Base-by-base conservation (phyloP, 2,113 vertebrate genomes). In the Neogobius melanostomus region DNA sequence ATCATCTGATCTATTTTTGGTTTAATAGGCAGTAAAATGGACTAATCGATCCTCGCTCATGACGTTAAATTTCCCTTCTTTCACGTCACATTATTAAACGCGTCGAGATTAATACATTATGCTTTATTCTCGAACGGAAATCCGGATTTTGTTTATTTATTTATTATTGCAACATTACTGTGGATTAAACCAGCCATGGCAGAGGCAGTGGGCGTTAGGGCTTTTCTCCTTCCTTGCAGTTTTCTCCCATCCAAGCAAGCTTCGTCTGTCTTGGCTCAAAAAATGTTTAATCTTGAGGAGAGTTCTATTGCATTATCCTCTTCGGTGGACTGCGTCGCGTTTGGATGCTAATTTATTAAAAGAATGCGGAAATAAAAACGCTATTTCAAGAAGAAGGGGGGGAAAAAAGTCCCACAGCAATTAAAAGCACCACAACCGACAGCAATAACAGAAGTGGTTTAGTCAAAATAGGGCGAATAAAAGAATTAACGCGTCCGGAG, bases 111-210 rank as follows among this genome's bases (percentile, higher is more conserved):
- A 61, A 61, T 51, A 51, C 42, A 61, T 9, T 61, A 45, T n/a
- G 42, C 16, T 61, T 61, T 45, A 16, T 61, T 61, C 59, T 15
- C 59, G 14, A 61, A 61, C 21, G 42, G 42, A 61, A 61, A 61
- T 61, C 59, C 36, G 36, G 56, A 59, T 59, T 59, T 28, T 56
- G 21, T 21, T 28, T 28, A 28, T 28, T 56, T 11, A 36, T 36
- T 36, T 36, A 36, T 36, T 36, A 36, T 5, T 36, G 28, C 7
- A 82, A 87, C 90, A 92, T 76, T 90, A 91, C 81, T 86, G 85
- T 84, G 93, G 90, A 94, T 95, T 93, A 93, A 93, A 94, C 92
- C 88, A 84, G 90, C 83, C 80, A 86, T 43, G 91, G 91, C 90
- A 56, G 11, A 90, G 90, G 90, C 91, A 88, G 92, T 92, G 93